Evolutionary conservation across 1,140 invertebrate genomes (phyloP).

Genomic region (Mactra quadrangularis): DNA sequence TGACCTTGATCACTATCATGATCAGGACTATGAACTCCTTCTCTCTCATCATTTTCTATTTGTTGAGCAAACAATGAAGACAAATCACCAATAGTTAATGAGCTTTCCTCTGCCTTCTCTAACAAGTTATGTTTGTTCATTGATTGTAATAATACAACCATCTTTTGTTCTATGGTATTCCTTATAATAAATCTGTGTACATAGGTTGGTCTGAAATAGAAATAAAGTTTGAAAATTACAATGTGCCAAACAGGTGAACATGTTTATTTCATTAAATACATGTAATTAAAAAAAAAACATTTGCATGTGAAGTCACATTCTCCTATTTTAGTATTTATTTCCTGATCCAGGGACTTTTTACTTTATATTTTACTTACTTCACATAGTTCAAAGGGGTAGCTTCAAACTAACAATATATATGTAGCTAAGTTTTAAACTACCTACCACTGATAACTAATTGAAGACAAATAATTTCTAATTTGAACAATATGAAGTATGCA

Average conservation of each 20-base stretch:
- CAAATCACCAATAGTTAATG: slow-evolving; percentile 78
- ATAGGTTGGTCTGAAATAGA: slow-evolving; percentile 84
- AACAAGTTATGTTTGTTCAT: slow-evolving; percentile 65
- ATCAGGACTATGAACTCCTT: slow-evolving; percentile 34
- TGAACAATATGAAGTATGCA: no score
- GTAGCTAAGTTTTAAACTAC: no score
- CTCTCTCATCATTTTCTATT: slow-evolving; percentile 61
- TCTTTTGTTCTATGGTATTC: slow-evolving; percentile 89
- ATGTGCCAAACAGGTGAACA: no score
- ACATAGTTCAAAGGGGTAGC: no score
- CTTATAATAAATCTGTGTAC: slow-evolving; percentile 89
- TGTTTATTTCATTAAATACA: neutral
- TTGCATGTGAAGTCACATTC: neutral
- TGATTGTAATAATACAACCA: slow-evolving; percentile 83
- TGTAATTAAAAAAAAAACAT: neutral
- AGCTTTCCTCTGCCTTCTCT: slow-evolving; percentile 71
- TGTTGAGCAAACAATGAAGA: slow-evolving; percentile 76
- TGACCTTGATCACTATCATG: neutral
- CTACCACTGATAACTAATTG: no score
- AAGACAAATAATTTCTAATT: no score
- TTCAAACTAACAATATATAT: no score
- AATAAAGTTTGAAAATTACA: neutral
- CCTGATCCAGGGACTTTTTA: no score
- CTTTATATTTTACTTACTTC: no score
- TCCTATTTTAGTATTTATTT: no score